phyloP scores from a whole-genome alignment of 2,888 invertebrate genomes.

The Pyrocoelia pectoralis region DNA sequence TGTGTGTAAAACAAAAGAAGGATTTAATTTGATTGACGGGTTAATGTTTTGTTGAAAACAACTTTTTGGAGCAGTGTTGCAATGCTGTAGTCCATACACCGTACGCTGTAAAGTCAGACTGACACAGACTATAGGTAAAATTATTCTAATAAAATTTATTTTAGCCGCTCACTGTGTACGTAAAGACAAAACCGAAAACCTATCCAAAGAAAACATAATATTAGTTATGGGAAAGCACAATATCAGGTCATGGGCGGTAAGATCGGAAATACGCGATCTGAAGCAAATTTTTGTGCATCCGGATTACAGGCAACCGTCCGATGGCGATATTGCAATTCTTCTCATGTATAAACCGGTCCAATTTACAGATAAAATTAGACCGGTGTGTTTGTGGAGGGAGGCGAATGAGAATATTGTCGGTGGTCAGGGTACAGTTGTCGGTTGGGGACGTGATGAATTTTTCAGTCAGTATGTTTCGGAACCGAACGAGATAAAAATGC shows the following conservation, averaged over 20 bases:
- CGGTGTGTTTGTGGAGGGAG: slow-evolving; percentile 70
- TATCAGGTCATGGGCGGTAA: slow-evolving; percentile 47
- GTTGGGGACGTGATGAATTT: slow-evolving; percentile 66
- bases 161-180: slow-evolving; percentile 55
- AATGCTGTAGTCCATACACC: no score
- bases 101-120: no score
- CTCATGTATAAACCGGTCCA: slow-evolving; percentile 61
- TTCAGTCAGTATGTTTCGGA: slow-evolving; percentile 59
- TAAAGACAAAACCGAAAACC: slow-evolving; percentile 42
- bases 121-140: no score
- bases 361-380: slow-evolving; percentile 65
- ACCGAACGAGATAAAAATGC: slow-evolving; percentile 63
- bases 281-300: slow-evolving; percentile 64
- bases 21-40: no score
- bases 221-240: slow-evolving; percentile 50
- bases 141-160: not conserved
- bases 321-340: slow-evolving; percentile 67
- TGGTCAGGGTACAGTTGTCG: slow-evolving; percentile 63
- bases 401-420: slow-evolving; percentile 51
- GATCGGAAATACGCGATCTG: slow-evolving; percentile 54
- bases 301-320: slow-evolving; percentile 65
- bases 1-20: no score
- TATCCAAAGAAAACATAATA: slow-evolving; percentile 48
- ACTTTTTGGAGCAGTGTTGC: no score
- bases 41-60: no score